phyloP scores from a whole-genome alignment of 2,888 invertebrate species.

The Hyposoter didymator region DNA sequence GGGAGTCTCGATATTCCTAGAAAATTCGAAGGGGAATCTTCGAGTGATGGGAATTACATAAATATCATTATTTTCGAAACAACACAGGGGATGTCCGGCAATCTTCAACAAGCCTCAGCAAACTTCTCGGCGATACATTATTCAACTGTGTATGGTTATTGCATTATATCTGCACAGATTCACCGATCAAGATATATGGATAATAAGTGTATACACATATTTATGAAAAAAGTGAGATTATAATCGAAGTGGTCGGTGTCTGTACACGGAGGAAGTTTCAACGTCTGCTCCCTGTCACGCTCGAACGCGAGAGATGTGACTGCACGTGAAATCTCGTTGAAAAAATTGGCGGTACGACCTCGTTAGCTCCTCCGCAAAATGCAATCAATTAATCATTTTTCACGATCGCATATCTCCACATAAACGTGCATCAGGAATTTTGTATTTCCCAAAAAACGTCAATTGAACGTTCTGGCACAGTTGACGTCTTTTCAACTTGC shows the following conservation, averaged over 20 bases:
- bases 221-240: constrained; percentile 32
- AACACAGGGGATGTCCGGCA: constrained; percentile 37
- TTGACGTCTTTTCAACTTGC: background rate
- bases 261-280: constrained; percentile 59
- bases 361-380: constrained; percentile 55
- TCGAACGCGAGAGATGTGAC: constrained; percentile 42
- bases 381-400: constrained; percentile 62
- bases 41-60: background rate
- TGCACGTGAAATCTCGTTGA: constrained; percentile 44
- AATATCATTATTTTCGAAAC: constrained; percentile 11
- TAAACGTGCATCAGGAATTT: background rate
- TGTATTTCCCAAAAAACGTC: background rate
- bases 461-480: background rate
- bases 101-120: constrained; percentile 8
- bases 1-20: background rate
- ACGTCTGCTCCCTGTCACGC: constrained; percentile 52
- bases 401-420: constrained; percentile 34
- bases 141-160: constrained; percentile 14
- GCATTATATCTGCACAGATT: constrained; percentile 41
- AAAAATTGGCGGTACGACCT: constrained; percentile 46
- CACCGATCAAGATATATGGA: constrained; percentile 38
- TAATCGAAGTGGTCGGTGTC: constrained; percentile 29
- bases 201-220: background rate
- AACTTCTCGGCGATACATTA: constrained; percentile 21
- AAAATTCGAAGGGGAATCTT: background rate